Conservation (phyloP, 2,113 vertebrate genomes). For the Tyrannus savana region DNA sequence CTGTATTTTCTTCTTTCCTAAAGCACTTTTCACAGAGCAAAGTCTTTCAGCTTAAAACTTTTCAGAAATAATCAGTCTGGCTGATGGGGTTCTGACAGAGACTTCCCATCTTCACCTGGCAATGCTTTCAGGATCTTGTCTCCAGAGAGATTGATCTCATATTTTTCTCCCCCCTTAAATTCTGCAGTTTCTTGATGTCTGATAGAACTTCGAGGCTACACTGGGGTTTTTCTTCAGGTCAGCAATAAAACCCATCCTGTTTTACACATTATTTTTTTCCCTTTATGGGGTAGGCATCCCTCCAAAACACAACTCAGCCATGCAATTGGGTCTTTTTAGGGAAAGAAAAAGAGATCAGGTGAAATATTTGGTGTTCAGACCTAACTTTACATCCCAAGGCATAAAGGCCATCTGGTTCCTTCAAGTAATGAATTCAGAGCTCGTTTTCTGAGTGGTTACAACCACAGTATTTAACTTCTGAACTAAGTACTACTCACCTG, state of each 20-base stretch:
- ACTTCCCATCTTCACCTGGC: neutral
- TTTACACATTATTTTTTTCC: neutral
- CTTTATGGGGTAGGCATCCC: neutral
- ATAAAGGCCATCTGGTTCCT: neutral
- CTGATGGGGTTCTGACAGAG: too few relatives aligned
- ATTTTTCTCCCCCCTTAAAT: fast-evolving
- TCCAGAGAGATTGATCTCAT: neutral
- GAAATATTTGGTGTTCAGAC: neutral
- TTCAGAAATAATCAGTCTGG: too few relatives aligned
- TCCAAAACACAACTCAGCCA: neutral
- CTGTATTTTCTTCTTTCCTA: neutral
- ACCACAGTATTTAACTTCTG: neutral
- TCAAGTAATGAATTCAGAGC: neutral
- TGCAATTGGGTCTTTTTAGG: neutral
- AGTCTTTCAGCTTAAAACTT: neutral
- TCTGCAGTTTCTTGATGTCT: neutral
- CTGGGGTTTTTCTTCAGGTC: neutral
- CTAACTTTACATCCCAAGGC: neutral
- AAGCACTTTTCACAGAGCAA: neutral
- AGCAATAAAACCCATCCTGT: neutral
- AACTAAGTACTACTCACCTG: neutral
- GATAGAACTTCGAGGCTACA: neutral
- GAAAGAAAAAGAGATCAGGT: neutral
- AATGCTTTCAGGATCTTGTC: neutral
- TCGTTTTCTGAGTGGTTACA: neutral